These are phyloP conservation scores for Cataglyphis albicans DNA, from an alignment of 2,888 invertebrate species.

Conservation along the genomic window DNA sequence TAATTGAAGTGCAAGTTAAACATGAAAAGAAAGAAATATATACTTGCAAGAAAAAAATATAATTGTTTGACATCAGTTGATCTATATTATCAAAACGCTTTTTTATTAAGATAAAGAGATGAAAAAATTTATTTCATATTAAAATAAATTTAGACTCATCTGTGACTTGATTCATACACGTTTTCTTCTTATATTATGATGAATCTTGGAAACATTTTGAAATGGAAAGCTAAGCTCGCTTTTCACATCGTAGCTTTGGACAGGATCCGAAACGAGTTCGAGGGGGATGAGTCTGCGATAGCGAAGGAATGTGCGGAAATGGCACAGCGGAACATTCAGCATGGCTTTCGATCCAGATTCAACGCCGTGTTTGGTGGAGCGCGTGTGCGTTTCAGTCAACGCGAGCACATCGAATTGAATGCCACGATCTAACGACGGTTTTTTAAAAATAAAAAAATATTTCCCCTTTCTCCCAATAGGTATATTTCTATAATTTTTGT, in stretches of 20 bases:
- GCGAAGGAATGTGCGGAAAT: conserved; percentile 71
- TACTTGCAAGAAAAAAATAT: not conserved
- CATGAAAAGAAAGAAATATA: not conserved
- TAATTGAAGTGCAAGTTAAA: not conserved
- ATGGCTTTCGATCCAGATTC: conserved; percentile 78
- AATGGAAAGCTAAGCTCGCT: conserved; percentile 19
- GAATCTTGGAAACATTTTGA: not conserved
- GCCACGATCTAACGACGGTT: conserved; percentile 65
- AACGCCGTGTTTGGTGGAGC: conserved; percentile 80
- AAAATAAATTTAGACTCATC: not conserved
- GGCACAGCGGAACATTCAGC: conserved; percentile 62
- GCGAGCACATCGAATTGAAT: conserved; percentile 45
- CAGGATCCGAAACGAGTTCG: conserved; percentile 89
- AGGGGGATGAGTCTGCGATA: conserved; percentile 86
- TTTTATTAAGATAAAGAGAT: not conserved
- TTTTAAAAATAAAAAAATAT: not conserved
- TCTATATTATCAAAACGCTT: not conserved
- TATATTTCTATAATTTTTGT: not conserved
- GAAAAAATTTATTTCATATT: not conserved
- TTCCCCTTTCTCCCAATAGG: not conserved
- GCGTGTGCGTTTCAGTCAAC: conserved; percentile 76
- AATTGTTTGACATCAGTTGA: not conserved
- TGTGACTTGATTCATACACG: not conserved
- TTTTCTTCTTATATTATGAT: conserved; percentile 33
- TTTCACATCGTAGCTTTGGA: conserved; percentile 88